phyloP scores from a whole-genome alignment of 64 coral and sea anemone species.

The Pocillopora verrucosa region DNA sequence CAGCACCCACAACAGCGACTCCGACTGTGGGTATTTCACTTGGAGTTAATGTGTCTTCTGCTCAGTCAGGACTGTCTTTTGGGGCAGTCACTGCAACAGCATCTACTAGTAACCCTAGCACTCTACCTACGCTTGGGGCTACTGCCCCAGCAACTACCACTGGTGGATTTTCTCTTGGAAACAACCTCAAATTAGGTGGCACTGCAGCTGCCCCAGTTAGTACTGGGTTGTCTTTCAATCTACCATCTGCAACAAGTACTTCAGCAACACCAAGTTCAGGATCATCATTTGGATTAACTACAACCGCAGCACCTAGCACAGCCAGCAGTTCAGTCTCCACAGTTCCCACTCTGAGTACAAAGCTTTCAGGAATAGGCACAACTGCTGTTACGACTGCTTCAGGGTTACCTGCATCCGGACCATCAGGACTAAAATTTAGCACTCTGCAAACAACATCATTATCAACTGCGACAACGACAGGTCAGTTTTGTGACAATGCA shows the following conservation, averaged over 20 bases:
- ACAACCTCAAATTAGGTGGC: background rate
- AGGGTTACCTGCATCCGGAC: background rate
- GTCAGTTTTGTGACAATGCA: background rate
- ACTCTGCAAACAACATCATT: conserved; percentile 39
- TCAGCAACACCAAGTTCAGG: background rate
- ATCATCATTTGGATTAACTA: conserved; percentile 24
- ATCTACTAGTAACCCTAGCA: conserved; percentile 11
- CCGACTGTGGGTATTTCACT: conserved; percentile 51
- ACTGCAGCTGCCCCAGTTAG: background rate
- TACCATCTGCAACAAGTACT: background rate
- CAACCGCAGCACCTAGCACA: background rate
- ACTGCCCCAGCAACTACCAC: background rate
- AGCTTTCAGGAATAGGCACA: background rate
- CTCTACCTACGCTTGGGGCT: background rate
- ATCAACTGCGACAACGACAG: conserved; percentile 29
- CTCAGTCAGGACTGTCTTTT: conserved; percentile 1
- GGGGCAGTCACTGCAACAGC: background rate
- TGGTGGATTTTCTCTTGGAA: conserved; percentile 6
- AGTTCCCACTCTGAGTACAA: background rate
- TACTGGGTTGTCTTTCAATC: conserved; percentile 22
- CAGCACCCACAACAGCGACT: background rate
- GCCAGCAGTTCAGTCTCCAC: background rate
- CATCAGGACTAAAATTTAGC: background rate
- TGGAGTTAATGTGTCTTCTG: conserved; percentile 14
- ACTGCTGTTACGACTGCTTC: background rate